phyloP scores from a whole-genome alignment of 1,140 invertebrate genomes.

The Cherax quadricarinatus region DNA sequence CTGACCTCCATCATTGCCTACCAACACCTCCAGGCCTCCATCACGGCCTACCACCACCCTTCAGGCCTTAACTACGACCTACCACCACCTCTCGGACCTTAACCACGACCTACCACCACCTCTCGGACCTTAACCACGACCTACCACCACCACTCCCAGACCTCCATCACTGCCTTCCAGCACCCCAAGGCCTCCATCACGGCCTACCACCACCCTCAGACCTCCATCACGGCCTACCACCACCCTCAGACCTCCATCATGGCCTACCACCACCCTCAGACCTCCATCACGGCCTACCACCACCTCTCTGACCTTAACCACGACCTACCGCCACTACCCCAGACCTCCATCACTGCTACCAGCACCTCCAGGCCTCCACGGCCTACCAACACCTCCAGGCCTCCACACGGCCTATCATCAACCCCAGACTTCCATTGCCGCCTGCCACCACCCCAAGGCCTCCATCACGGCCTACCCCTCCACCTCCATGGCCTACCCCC shows the following conservation, averaged over 20 bases:
- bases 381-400: not conserved
- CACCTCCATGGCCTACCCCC: not conserved
- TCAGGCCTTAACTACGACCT: too few species aligned
- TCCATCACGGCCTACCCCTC: not conserved
- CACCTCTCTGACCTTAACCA: too few species aligned
- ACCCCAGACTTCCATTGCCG: not conserved
- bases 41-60: not conserved
- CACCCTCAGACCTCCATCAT: not conserved
- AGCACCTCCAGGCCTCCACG: not conserved
- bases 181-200: not conserved
- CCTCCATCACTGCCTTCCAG: not conserved
- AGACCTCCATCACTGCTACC: not conserved
- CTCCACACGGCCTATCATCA: too few species aligned
- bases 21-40: not conserved
- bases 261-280: not conserved
- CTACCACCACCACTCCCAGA: too few species aligned
- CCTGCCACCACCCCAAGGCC: not conserved
- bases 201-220: too few species aligned
- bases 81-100: too few species aligned
- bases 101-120: not conserved
- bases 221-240: not conserved
- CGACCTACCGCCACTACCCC: not conserved
- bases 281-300: too few species aligned
- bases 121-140: not conserved
- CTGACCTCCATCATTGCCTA: too few species aligned